phyloP scores from a whole-genome alignment of 2,797 vertebrate species.

The Amphiprion clarkii region DNA sequence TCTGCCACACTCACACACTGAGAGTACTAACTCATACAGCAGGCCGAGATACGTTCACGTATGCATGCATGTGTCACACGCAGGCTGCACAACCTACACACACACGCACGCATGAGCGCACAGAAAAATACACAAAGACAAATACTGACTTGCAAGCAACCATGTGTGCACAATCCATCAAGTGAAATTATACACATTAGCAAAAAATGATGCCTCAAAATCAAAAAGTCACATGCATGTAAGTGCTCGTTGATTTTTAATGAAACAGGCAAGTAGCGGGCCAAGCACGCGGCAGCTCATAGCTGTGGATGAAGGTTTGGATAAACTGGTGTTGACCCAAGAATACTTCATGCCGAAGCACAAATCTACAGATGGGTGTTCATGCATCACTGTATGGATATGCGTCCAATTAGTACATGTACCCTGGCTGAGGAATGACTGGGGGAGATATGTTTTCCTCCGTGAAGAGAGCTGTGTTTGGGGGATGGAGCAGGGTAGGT shows the following conservation, averaged over 20 bases:
- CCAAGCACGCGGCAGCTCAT: slow-evolving; percentile 16
- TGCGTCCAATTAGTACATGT: slow-evolving; percentile 78
- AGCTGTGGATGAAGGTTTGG: slow-evolving; percentile 27
- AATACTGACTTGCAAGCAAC: slow-evolving; percentile 36
- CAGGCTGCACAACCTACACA: slow-evolving; percentile 39
- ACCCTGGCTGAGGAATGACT: slow-evolving; percentile 52
- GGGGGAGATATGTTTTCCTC: slow-evolving; percentile 79
- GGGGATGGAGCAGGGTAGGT: slow-evolving; percentile 45
- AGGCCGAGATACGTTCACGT: slow-evolving; percentile 61
- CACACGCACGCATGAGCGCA: slow-evolving; percentile 31
- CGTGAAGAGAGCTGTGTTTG: slow-evolving; percentile 63
- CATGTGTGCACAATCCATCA: slow-evolving; percentile 55
- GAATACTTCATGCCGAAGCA: slow-evolving; percentile 52
- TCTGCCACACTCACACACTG: slow-evolving; percentile 81
- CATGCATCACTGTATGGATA: slow-evolving; percentile 73
- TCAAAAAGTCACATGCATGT: slow-evolving; percentile 26
- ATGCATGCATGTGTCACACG: slow-evolving; percentile 59
- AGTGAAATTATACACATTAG: slow-evolving; percentile 38
- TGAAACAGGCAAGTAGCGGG: slow-evolving; percentile 38
- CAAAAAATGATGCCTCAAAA: slow-evolving; percentile 37
- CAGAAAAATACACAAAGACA: slow-evolving; percentile 46
- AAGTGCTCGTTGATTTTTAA: slow-evolving; percentile 31
- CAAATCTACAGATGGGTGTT: slow-evolving; percentile 73
- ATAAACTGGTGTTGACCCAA: slow-evolving; percentile 55
- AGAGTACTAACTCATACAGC: slow-evolving; percentile 78